Evolutionary conservation across 2,888 invertebrate species (phyloP).

Genomic region (Bedellia somnulentella): DNA sequence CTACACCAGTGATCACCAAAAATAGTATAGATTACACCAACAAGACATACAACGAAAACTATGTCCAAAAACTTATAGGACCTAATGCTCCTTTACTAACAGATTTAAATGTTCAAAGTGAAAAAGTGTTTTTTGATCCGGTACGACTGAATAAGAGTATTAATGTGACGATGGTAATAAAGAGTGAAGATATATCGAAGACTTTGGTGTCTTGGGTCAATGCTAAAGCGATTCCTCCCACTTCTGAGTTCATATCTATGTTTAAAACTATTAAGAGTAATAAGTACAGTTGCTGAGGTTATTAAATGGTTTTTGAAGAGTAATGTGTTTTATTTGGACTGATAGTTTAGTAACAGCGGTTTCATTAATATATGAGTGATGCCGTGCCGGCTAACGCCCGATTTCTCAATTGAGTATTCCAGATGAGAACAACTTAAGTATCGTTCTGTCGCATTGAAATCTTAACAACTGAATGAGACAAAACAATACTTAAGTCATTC

Average conservation of each 20-base stretch:
- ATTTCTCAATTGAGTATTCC: too few species aligned
- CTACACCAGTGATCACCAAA: slow-evolving; percentile 19
- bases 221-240: slow-evolving; percentile 23
- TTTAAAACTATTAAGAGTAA: slow-evolving; percentile 30
- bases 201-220: slow-evolving; percentile 24
- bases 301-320: too few species aligned
- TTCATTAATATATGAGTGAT: too few species aligned
- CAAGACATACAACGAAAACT: slow-evolving; percentile 21
- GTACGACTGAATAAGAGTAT: slow-evolving; percentile 21
- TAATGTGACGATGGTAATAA: slow-evolving; percentile 20
- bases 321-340: too few species aligned
- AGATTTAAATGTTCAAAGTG: slow-evolving; percentile 19
- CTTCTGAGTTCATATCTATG: slow-evolving; percentile 27
- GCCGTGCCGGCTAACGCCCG: too few species aligned
- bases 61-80: slow-evolving; percentile 27
- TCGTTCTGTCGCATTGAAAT: too few species aligned
- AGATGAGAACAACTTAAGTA: too few species aligned
- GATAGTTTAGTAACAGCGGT: too few species aligned
- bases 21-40: slow-evolving; percentile 38
- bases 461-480: too few species aligned
- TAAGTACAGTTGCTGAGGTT: too few species aligned
- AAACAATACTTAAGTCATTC: too few species aligned
- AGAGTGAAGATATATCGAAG: slow-evolving; percentile 24
- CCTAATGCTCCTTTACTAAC: slow-evolving; percentile 31
- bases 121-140: slow-evolving; percentile 21